phyloP scores from a whole-genome alignment of 2,113 vertebrate genomes.

The Galemys pyrenaicus region DNA sequence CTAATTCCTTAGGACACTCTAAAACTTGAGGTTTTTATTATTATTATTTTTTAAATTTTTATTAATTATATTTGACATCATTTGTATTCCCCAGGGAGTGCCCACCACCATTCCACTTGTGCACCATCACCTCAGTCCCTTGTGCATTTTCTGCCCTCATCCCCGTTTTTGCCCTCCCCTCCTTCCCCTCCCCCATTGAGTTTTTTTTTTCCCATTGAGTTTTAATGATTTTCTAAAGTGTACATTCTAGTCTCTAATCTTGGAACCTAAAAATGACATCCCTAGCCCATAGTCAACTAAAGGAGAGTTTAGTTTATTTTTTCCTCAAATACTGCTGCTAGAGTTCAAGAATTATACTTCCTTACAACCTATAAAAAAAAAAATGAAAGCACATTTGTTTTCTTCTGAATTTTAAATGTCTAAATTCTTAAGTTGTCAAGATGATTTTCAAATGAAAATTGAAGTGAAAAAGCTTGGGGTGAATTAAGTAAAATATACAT shows the following conservation, averaged over 20 bases:
- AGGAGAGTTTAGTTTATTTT: background rate
- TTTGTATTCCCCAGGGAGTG: too few species aligned
- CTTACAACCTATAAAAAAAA: background rate
- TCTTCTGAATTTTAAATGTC: background rate
- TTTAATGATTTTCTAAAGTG: background rate
- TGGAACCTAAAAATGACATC: background rate
- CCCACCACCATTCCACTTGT: too few species aligned
- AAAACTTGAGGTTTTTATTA: too few species aligned
- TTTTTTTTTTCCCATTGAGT: too few species aligned
- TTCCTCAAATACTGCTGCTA: background rate
- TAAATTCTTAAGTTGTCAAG: background rate
- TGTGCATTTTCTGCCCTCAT: too few species aligned
- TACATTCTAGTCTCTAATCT: background rate
- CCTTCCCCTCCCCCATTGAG: too few species aligned
- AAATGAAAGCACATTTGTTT: background rate
- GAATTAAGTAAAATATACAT: background rate
- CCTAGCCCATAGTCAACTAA: background rate
- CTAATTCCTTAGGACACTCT: background rate
- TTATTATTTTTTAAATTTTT: too few species aligned
- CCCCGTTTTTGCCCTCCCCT: too few species aligned
- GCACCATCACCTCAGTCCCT: too few species aligned
- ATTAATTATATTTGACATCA: too few species aligned
- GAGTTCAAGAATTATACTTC: background rate
- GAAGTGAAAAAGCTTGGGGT: background rate
- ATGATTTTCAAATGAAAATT: background rate